Percentiles rank a stretch among this genome's conserved stretches.
These are phyloP conservation scores for Cecropterus lyciades DNA, from an alignment of 1,140 invertebrate species.

Conservation along the genomic window DNA sequence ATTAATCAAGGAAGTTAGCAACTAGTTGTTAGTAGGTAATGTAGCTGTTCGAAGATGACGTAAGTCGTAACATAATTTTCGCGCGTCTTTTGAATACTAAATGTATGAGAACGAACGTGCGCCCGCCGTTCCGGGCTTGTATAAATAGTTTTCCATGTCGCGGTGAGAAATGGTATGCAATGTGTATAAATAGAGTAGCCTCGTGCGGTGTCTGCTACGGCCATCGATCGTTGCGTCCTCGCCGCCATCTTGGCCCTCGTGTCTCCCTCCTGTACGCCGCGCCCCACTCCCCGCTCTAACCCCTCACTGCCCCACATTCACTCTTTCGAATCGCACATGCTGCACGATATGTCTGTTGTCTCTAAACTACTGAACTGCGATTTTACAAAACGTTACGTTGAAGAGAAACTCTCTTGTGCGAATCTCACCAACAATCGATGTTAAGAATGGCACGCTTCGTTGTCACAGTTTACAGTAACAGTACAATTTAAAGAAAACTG, in stretches of 20 bases:
- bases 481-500: slow-evolving; percentile 13
- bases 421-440: slow-evolving; percentile 2
- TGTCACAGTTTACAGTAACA: slow-evolving; percentile 5
- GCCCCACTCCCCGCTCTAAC: slow-evolving; percentile 60
- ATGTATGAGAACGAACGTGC: slow-evolving; percentile 16
- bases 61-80: slow-evolving; percentile 16
- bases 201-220: slow-evolving; percentile 75
- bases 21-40: not conserved
- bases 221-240: slow-evolving; percentile 81
- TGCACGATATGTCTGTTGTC: slow-evolving; percentile 54
- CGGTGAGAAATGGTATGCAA: slow-evolving; percentile 68
- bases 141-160: slow-evolving; percentile 50
- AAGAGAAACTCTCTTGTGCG: slow-evolving; percentile 34
- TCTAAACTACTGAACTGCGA: slow-evolving; percentile 41
- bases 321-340: slow-evolving; percentile 70
- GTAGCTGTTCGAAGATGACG: slow-evolving; percentile 7
- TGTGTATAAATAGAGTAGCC: slow-evolving; percentile 79
- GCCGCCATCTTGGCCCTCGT: slow-evolving; percentile 80
- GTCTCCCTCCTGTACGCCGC: slow-evolving; percentile 68
- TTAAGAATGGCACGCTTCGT: slow-evolving; percentile 17
- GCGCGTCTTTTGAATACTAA: slow-evolving; percentile 22
- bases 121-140: slow-evolving; percentile 29
- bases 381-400: slow-evolving; percentile 31
- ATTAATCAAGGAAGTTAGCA: not conserved
- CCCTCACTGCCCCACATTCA: slow-evolving; percentile 79